phyloP scores from a whole-genome alignment of 2,797 vertebrate species.

The Clarias fuscus region DNA sequence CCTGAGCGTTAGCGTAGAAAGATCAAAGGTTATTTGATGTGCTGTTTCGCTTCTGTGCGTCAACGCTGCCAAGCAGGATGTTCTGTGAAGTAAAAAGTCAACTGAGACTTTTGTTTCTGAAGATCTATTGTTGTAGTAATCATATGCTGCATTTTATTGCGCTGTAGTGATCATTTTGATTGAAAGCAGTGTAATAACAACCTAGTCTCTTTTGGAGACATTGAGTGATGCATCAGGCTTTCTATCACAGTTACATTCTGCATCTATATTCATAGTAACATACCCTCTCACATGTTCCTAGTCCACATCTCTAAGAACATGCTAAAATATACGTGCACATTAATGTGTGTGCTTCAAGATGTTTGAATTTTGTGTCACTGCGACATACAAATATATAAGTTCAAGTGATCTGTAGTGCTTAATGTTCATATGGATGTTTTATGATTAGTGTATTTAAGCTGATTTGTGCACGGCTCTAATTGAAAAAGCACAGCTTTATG shows the following conservation, averaged over 20 bases:
- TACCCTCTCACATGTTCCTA: neutral
- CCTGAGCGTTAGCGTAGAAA: neutral
- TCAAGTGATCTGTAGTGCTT: neutral
- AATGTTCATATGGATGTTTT: neutral
- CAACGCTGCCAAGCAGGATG: neutral
- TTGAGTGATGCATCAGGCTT: conserved; percentile 21
- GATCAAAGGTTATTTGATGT: conserved; percentile 25
- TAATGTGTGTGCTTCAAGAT: neutral
- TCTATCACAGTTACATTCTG: neutral
- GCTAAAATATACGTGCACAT: neutral
- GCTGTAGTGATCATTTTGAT: conserved; percentile 27
- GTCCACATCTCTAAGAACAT: neutral
- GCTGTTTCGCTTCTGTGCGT: neutral
- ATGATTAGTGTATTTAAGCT: neutral
- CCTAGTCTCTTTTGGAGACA: neutral
- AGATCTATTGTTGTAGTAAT: conserved; percentile 34
- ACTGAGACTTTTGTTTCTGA: neutral
- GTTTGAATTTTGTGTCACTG: neutral
- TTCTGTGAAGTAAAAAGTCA: neutral
- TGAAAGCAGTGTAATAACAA: conserved; percentile 27
- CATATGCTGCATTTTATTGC: conserved; percentile 4
- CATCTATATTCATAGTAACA: neutral
- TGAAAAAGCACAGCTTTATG: conserved; percentile 15
- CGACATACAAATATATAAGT: neutral
- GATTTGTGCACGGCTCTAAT: conserved; percentile 32